Base-by-base conservation (phyloP, 1,140 invertebrate species). In the Drosophila ambigua region DNA sequence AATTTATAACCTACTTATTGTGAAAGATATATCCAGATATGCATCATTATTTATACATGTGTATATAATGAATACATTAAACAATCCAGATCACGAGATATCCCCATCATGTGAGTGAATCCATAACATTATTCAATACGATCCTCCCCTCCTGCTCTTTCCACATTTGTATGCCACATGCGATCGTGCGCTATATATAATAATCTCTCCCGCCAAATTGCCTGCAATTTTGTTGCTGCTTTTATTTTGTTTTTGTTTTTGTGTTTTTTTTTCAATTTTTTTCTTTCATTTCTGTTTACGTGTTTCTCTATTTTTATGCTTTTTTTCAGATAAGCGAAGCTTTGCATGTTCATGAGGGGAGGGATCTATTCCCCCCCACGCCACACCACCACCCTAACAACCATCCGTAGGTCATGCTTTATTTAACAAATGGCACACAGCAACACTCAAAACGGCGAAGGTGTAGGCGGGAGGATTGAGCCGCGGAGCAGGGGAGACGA, bases 341-440 rank as follows among this genome's bases (percentile, higher is more conserved):
- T 71, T 71, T 71, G 67, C 65, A 71, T 69, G 67, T 39, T 39
- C 35, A 13, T 5, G 35, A 39, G 11, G 4, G 31, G 31, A 4
- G 64, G 65, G 39, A 49, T 46, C 28, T 24, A 24, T 15, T 31
- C 31, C 31, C 31, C 8, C 8, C 31, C 16, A 16, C 16, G 1
- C 16, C 16, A 16, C 28, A 3, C 1, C 11, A 39, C 26, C 26
- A 28, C 9, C 4, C 35, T 11, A 39, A 39, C 35, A 13, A 39
- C 35, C 35, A 39, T 13, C 11, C 35, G 35, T 39, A 39, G 68
- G 69, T 74, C 71, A 74, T 68, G 73, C 72, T 75, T 68, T 76
- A 76, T 67, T 76, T 51, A 67, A 67, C 73, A 76, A 76, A 61
- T 67, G 62, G 51, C 51, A 76, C 73, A 61, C 57, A 41, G 20